Evolutionary conservation across 2,888 invertebrate genomes (phyloP), one percentile per base, ranked within the genome.

Genomic region (Timema cristinae): DNA sequence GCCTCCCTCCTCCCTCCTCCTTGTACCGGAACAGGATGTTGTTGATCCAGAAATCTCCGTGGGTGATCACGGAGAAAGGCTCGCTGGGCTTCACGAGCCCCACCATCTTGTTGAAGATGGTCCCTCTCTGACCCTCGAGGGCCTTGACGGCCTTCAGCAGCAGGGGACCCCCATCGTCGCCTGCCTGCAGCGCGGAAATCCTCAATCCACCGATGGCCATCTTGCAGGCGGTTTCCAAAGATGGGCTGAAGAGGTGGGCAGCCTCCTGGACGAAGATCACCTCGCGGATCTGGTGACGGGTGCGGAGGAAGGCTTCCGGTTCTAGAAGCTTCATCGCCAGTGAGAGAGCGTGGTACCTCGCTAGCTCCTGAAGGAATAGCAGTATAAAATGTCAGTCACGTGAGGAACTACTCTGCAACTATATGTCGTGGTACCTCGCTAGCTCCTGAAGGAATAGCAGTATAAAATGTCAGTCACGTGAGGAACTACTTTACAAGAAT

Each of bases 301-400:
- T 67, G 11, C 56, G 54, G 9, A 6, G 50, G 69, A 74, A 74
- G 9, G 63, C 59, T 59, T 74, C 74, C 13, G 73, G 73, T 68
- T 78, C 75, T 16, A 74, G 69, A 68, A 72, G 71, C 52, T 78
- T 78, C 77, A 78, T 74, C 9, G 77, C 76, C 48, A 77, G 71
- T 2, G 78, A 78, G 15, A 75, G 71, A 1, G 77, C 77, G 70
- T 78, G 78, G 72, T 77, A 77, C 51, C 74, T 74, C 7, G 75
- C 78, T 63, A 78, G 73, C 9, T 75, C 76, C 77, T 77, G n/a
- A n/a, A n/a, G n/a, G n/a, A 32, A 32, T 32, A 32, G 32, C 32
- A 2, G 32, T 1, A 32, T 32, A 32, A 32, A 32, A 32, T 32
- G 32, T 32, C 32, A 32, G 32, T 32, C 32, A 32, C 32, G 4